Conservation (phyloP, 2,113 vertebrate genomes). For the Seriola dumerili region DNA sequence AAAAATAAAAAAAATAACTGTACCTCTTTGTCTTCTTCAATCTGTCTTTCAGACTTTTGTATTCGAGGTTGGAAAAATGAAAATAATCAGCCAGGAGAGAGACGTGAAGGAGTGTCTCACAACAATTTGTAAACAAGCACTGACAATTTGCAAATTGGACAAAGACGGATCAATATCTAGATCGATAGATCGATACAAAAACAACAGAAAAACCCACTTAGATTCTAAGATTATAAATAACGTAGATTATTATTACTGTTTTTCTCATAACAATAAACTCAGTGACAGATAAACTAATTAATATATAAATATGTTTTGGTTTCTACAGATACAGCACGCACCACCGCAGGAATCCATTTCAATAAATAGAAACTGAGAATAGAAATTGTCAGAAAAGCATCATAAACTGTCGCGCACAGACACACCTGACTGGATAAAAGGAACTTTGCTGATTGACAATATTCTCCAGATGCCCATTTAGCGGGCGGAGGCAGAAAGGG, state of each 20-base stretch:
- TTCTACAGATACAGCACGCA: background rate
- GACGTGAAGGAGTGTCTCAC: too few relatives aligned
- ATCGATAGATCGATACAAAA: background rate
- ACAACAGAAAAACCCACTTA: background rate
- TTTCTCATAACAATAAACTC: background rate
- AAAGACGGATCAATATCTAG: background rate
- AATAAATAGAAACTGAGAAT: background rate
- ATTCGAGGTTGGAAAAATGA: too few relatives aligned
- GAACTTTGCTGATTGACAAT: conserved; percentile 53
- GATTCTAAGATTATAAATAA: background rate
- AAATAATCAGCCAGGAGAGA: too few relatives aligned
- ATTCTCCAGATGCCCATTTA: conserved; percentile 67
- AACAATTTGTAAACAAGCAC: too few relatives aligned
- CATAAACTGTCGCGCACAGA: background rate
- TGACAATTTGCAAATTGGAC: too few relatives aligned
- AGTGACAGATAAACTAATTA: background rate
- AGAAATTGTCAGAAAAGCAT: background rate
- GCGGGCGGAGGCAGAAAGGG: conserved; percentile 38
- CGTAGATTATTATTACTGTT: too few relatives aligned
- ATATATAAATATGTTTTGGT: background rate
- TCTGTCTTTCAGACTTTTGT: too few relatives aligned
- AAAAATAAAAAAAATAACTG: too few relatives aligned
- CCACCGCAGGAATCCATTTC: background rate
- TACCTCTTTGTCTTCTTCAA: too few relatives aligned
- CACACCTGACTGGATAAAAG: conserved; percentile 14